Percentiles rank a stretch among this genome's conserved stretches.
Conservation (phyloP, 2,888 invertebrate species). For the Mycalesis mineus region DNA sequence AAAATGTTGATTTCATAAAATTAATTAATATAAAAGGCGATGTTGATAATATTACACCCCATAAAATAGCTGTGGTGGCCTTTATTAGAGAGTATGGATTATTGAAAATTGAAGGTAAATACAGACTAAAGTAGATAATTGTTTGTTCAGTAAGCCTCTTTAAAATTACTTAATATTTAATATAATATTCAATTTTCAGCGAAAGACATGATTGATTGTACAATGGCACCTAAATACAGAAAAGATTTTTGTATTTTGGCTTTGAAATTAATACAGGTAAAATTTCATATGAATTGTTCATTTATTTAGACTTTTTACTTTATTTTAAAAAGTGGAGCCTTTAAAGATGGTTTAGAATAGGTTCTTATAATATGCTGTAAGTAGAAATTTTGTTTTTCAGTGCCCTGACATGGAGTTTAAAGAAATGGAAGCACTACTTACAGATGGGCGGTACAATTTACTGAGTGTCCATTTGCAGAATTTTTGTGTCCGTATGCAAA, state of each 20-base stretch:
- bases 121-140: no score
- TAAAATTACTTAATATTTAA: no score
- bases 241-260: slow-evolving; percentile 89
- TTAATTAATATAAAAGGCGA: slow-evolving; percentile 62
- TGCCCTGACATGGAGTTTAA: slow-evolving; percentile 87
- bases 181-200: no score
- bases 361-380: no score
- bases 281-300: not conserved
- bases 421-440: slow-evolving; percentile 81
- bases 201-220: slow-evolving; percentile 69
- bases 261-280: slow-evolving; percentile 86
- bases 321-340: no score
- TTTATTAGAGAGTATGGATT: slow-evolving; percentile 86
- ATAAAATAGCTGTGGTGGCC: slow-evolving; percentile 87
- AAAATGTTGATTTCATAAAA: slow-evolving; percentile 61
- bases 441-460: slow-evolving; percentile 79
- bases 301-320: no score
- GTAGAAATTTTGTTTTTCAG: slow-evolving; percentile 53
- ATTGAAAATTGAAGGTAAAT: slow-evolving; percentile 77
- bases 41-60: slow-evolving; percentile 85
- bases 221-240: slow-evolving; percentile 79
- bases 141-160: no score
- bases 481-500: slow-evolving; percentile 78
- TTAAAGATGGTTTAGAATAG: no score
- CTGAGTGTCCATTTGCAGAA: slow-evolving; percentile 77